Base-by-base conservation (phyloP, 2,797 vertebrate species). In the Protonibea diacanthus region DNA sequence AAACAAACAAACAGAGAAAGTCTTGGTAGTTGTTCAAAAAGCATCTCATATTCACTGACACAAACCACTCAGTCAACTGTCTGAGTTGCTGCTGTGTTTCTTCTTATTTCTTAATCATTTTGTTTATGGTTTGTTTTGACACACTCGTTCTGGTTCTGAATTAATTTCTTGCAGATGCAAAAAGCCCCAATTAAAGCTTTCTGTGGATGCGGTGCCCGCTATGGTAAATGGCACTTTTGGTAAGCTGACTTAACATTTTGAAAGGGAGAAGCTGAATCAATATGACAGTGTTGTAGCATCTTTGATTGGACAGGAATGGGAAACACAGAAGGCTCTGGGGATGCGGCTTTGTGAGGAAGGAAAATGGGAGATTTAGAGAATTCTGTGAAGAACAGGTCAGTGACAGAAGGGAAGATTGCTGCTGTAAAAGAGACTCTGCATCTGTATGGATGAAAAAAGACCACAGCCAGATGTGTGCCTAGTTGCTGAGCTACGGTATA, bases 1-100 rank as follows among this genome's bases (percentile, higher is more conserved):
- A 65, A 85, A n/a, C 27, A 85, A 74, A 82, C 44, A 87, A 80
- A 88, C 21, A 74, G 69, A 82, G 55, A 86, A 88, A 88, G 44
- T 60, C 13, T 86, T 77, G 77, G 81, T 80, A 77, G 70, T 6
- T 17, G 56, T 84, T 65, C 69, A 56, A 63, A 70, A 72, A 29
- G 21, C 55, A 80, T 23, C 33, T 76, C 74, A 13, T 70, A 21
- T 64, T 57, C 58, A 23, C 51, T 85, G 86, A 74, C 78, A 65
- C 52, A 57, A 86, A 80, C 77, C 74, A 77, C n/a, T n/a, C 42
- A 51, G 72, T 71, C 75, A 83, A 74, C 65, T 81, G 69, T 85
- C 62, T 63, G 14, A 68, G 51, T 71, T 85, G 40, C 60, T 72
- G 74, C 81, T 82, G 70, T 60, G 20, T 58, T 69, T 63, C 76